Base-by-base conservation (phyloP, 2,888 invertebrate species). In the Trachelus troglodyta region DNA sequence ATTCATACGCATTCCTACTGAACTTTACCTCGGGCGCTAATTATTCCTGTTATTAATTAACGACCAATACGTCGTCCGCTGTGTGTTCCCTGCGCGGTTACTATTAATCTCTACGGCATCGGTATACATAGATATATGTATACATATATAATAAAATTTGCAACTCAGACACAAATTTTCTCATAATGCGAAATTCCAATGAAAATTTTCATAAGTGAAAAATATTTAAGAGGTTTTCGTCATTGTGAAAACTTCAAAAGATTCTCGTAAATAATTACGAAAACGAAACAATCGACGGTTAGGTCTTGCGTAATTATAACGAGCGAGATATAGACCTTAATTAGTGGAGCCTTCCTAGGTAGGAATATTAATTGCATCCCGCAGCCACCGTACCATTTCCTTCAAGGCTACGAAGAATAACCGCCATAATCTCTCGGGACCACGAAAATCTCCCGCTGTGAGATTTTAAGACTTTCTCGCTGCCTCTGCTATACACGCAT, bases 351-450 rank as follows among this genome's bases (percentile, higher is more conserved):
- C 81, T 77, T 80, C 76, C 83, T 78, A 81, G 83, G 85, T 78
- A 81, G 83, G 85, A 86, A 86, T 87, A 87, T 87, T 87, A 87
- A 87, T 87, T 56, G 56, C 56, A 56, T 56, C 56, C 23, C 9
- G 23, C 56, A 56, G 56, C 56, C 56, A 9, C 56, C 23, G 23
- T 15, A 56, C 23, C 23, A 23, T 23, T 56, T 23, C 56, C 56
- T 23, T 56, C 23, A 23, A 56, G 23, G 9, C 23, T 56, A 56
- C 23, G 23, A 56, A 56, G 56, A 23, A 56, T 56, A 56, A 56
- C 56, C 23, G 23, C 56, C 56, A 23, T 23, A 56, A 23, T 23
- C 56, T 56, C 56, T 56, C 56, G 56, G 56, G 23, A 56, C 56
- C 23, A 9, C 56, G 56, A 56, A 23, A 56, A 56, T 9, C 56